Conservation (phyloP, 2,113 vertebrate genomes). For the Oncorhynchus clarkii region DNA sequence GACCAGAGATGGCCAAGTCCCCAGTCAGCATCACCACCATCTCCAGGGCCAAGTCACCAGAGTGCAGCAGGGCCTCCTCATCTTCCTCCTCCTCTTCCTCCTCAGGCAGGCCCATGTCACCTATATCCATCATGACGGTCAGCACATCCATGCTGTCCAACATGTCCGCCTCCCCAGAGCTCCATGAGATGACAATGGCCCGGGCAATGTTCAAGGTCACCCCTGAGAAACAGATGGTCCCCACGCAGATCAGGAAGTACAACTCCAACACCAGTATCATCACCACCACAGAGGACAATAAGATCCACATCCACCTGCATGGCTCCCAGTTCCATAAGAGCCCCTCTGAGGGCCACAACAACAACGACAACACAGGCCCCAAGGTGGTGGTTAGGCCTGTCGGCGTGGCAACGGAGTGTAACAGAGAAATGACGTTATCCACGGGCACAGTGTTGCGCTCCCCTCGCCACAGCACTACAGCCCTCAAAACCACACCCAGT, state of each 20-base stretch:
- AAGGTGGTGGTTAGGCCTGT: constrained; percentile 84
- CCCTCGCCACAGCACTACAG: constrained; percentile 80
- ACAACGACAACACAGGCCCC: constrained; percentile 46
- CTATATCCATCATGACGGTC: constrained; percentile 87
- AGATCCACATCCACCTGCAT: constrained; percentile 90
- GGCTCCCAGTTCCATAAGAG: constrained; percentile 81
- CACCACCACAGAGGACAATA: constrained; percentile 92
- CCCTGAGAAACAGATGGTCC: constrained; percentile 91
- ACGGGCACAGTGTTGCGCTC: constrained; percentile 90
- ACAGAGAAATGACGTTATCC: constrained; percentile 79
- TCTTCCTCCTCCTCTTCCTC: constrained; percentile 43
- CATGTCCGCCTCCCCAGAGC: constrained; percentile 75
- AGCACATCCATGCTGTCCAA: constrained; percentile 80
- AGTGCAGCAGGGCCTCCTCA: constrained; percentile 64
- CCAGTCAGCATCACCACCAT: constrained; percentile 92
- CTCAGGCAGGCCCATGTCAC: constrained; percentile 79
- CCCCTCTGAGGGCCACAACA: constrained; percentile 66
- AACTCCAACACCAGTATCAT: constrained; percentile 85
- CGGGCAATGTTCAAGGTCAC: constrained; percentile 93
- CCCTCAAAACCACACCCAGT: constrained; percentile 71
- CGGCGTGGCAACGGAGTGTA: constrained; percentile 71
- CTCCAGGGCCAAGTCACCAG: constrained; percentile 87
- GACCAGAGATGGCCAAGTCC: constrained; percentile 86
- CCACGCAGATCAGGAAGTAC: constrained; percentile 81
- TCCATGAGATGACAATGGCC: constrained; percentile 88